Evolutionary conservation across 1,140 invertebrate species (phyloP).

Genomic region (Pinna nobilis): DNA sequence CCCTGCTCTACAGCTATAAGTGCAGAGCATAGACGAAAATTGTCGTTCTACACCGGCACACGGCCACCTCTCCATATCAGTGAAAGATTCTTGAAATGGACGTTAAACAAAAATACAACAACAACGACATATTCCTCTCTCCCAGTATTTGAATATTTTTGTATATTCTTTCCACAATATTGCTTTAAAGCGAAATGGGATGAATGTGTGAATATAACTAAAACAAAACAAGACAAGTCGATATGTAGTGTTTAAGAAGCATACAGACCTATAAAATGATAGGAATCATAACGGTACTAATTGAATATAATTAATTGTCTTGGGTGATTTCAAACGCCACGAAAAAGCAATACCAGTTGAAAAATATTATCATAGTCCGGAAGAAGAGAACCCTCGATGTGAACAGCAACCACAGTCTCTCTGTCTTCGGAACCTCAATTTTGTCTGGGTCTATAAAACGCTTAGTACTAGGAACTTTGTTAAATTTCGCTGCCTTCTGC

Average conservation of each 20-base stretch:
- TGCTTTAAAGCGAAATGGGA: background rate
- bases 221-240: background rate
- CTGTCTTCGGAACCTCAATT: constrained; percentile 18
- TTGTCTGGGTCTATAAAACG: constrained; percentile 30
- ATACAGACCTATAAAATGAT: background rate
- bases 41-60: too few species aligned
- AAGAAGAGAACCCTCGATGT: constrained; percentile 31
- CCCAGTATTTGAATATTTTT: too few species aligned
- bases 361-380: constrained; percentile 47
- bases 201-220: background rate
- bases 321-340: background rate
- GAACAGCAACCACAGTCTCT: constrained; percentile 48
- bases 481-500: constrained; percentile 45
- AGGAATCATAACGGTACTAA: background rate
- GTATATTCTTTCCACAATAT: background rate
- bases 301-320: background rate
- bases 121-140: too few species aligned
- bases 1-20: too few species aligned
- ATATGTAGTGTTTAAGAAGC: background rate
- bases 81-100: too few species aligned
- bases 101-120: too few species aligned
- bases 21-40: too few species aligned
- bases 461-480: constrained; percentile 37
- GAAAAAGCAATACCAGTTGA: constrained; percentile 38
- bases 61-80: too few species aligned